Evolutionary conservation across 2,888 invertebrate genomes (phyloP).

Genomic region (Esperia sulphurella): DNA sequence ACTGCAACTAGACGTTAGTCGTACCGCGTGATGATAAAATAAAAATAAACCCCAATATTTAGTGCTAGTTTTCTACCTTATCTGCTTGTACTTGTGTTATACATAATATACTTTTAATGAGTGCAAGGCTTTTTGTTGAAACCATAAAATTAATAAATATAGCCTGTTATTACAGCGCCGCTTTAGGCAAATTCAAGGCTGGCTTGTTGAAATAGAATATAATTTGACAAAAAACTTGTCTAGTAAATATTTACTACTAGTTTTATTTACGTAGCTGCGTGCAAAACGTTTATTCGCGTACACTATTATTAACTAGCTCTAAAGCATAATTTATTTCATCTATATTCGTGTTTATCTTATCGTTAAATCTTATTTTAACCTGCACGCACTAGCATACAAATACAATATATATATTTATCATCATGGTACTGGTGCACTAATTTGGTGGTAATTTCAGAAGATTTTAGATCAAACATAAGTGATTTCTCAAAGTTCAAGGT

Average conservation of each 20-base stretch:
- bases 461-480: background rate
- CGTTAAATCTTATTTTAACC: background rate
- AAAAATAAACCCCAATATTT: too few relatives aligned
- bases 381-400: background rate
- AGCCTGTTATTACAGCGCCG: too few relatives aligned
- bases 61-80: too few relatives aligned
- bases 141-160: too few relatives aligned
- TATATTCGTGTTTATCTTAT: background rate
- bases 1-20: background rate
- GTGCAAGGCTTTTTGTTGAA: too few relatives aligned
- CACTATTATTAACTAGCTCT: background rate
- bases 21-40: background rate
- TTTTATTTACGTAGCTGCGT: background rate
- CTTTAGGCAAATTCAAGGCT: background rate
- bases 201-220: background rate
- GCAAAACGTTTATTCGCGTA: background rate
- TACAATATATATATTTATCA: background rate
- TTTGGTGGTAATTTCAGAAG: background rate
- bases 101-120: background rate
- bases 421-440: background rate
- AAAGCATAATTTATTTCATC: background rate
- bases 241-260: background rate
- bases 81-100: too few relatives aligned
- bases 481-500: slow-evolving; percentile 15
- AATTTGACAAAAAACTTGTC: background rate